Percentiles rank a stretch among this genome's conserved stretches.
These are phyloP conservation scores for Periophthalmodon schlosseri DNA, from an alignment of 2,113 vertebrate genomes.

Conservation along the genomic window DNA sequence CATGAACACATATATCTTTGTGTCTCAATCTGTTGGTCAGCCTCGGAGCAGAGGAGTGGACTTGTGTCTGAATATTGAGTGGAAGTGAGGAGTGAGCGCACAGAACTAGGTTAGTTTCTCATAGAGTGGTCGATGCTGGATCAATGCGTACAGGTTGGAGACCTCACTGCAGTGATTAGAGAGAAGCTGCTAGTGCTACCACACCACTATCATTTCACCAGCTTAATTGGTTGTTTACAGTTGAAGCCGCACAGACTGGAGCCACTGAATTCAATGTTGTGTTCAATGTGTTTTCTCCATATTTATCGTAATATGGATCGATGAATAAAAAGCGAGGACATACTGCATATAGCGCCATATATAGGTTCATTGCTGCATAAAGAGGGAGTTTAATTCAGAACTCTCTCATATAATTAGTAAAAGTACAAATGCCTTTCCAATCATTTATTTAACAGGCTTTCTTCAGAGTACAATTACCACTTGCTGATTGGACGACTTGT, in stretches of 20 bases:
- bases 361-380: neutral
- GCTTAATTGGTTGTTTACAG: slow-evolving; percentile 58
- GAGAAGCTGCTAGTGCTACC: slow-evolving; percentile 38
- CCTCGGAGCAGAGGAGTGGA: slow-evolving; percentile 28
- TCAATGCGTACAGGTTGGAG: slow-evolving; percentile 73
- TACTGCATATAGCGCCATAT: neutral
- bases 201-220: slow-evolving; percentile 31
- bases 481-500: slow-evolving; percentile 1
- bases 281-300: neutral
- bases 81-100: slow-evolving; percentile 42
- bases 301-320: slow-evolving; percentile 10
- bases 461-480: slow-evolving; percentile 8
- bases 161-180: slow-evolving; percentile 66
- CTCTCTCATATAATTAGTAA: slow-evolving; percentile 6
- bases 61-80: slow-evolving; percentile 64
- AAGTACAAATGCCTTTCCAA: slow-evolving; percentile 4
- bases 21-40: slow-evolving; percentile 32
- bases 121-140: slow-evolving; percentile 67
- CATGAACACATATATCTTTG: slow-evolving; percentile 1
- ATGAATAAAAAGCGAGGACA: slow-evolving; percentile 10
- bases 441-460: slow-evolving; percentile 13
- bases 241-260: slow-evolving; percentile 14
- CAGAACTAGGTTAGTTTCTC: slow-evolving; percentile 66
- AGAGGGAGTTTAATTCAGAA: neutral
- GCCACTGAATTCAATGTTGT: slow-evolving; percentile 11